Percentiles rank a stretch among this genome's conserved stretches.
Evolutionary conservation across 1,140 invertebrate genomes (phyloP).

Genomic region (Ectropis grisescens): DNA sequence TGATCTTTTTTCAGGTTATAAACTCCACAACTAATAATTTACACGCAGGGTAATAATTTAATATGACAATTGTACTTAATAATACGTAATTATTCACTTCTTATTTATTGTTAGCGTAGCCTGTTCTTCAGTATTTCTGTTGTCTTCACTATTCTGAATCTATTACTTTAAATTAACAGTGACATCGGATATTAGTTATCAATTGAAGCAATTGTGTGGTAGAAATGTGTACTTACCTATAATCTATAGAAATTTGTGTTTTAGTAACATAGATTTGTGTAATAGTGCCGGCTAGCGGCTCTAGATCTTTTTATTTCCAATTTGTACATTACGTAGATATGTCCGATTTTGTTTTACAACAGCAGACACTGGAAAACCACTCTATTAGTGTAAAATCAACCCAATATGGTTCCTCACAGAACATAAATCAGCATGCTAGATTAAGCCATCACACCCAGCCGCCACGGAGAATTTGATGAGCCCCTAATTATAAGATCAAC

Average conservation of each 20-base stretch:
- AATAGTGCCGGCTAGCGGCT: conserved; percentile 55
- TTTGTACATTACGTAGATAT: conserved; percentile 35
- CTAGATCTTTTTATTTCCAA: conserved; percentile 40
- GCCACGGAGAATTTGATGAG: conserved; percentile 37
- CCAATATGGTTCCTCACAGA: conserved; percentile 31
- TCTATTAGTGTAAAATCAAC: conserved; percentile 27
- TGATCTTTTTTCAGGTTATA: too few relatives aligned
- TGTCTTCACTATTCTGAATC: conserved; percentile 36
- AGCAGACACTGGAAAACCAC: conserved; percentile 28
- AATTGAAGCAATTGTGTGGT: conserved; percentile 43
- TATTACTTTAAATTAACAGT: conserved; percentile 23
- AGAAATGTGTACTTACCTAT: conserved; percentile 36
- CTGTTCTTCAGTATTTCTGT: conserved; percentile 25
- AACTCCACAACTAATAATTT: too few relatives aligned
- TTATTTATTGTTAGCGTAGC: conserved; percentile 6
- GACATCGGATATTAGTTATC: conserved; percentile 31
- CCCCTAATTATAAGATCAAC: conserved; percentile 37
- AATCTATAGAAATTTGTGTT: conserved; percentile 34
- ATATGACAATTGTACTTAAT: conserved; percentile 4
- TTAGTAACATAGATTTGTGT: conserved; percentile 42
- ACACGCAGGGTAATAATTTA: conserved; percentile 21
- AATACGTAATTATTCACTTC: conserved; percentile 15
- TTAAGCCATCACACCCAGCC: conserved; percentile 42
- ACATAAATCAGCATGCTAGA: conserved; percentile 50
- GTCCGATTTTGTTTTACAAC: conserved; percentile 29